Evolutionary conservation across 2,113 vertebrate genomes (phyloP).

Genomic region (Oxyruncus cristatus): DNA sequence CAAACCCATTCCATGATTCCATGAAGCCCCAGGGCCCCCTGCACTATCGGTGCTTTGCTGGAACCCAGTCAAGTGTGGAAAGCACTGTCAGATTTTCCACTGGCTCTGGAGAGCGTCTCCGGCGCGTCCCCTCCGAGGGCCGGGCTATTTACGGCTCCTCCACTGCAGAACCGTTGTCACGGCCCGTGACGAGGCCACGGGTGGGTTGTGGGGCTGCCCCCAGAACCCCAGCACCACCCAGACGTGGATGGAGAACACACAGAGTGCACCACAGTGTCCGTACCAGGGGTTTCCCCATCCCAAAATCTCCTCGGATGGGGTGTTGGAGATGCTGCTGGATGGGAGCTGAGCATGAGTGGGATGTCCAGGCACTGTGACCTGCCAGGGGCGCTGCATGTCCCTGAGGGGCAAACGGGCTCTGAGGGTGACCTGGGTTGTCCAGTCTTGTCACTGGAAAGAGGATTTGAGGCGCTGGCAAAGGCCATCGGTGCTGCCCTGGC

Average conservation of each 20-base stretch:
- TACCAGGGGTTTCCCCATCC: accelerated
- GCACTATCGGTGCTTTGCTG: conserved; percentile 6
- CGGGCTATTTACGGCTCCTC: conserved; percentile 31
- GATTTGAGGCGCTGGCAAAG: accelerated
- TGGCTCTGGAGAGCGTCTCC: conserved; percentile 60
- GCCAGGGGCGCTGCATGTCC: accelerated
- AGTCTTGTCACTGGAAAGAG: accelerated
- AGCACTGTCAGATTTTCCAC: conserved; percentile 69
- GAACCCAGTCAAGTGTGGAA: conserved; percentile 47
- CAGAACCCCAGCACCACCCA: background rate
- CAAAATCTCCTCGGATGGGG: background rate
- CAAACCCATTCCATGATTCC: background rate
- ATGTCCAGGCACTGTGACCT: background rate
- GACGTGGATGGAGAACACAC: background rate
- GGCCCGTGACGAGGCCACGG: background rate
- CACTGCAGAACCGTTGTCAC: background rate
- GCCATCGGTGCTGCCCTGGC: accelerated
- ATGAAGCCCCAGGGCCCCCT: background rate
- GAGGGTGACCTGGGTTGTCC: accelerated
- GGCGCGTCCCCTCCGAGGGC: background rate
- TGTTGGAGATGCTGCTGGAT: background rate
- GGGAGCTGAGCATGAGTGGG: background rate
- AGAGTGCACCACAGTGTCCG: accelerated
- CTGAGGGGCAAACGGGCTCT: accelerated
- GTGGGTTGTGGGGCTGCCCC: background rate